Evolutionary conservation across 2,113 vertebrate genomes (phyloP).

Genomic region (Xenus cinereus): DNA sequence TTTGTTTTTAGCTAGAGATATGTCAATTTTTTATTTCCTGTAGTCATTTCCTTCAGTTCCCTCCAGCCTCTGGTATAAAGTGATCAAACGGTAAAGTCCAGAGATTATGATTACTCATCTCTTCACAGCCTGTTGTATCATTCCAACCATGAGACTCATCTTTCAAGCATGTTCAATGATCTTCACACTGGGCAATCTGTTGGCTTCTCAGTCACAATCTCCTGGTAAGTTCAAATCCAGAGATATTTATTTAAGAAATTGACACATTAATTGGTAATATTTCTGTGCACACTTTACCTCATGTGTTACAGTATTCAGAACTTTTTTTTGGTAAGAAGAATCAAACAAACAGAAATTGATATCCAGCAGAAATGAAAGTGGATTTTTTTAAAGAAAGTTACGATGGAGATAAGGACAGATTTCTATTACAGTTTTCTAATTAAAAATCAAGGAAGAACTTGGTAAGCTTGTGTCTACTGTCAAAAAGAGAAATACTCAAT

Average conservation of each 20-base stretch:
- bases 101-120: background rate
- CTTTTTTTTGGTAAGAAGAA: background rate
- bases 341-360: background rate
- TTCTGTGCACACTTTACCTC: background rate
- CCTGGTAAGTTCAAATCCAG: conserved; percentile 49
- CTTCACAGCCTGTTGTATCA: background rate
- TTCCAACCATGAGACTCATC: conserved; percentile 21
- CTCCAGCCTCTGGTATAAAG: background rate
- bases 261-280: background rate
- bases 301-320: background rate
- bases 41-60: conserved; percentile 60
- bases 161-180: background rate
- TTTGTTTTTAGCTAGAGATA: background rate
- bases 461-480: background rate
- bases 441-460: background rate
- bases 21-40: conserved; percentile 41
- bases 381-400: background rate
- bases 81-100: background rate
- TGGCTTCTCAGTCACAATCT: background rate
- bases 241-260: background rate
- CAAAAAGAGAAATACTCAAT: background rate
- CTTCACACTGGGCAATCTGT: background rate
- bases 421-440: background rate
- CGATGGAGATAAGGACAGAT: background rate
- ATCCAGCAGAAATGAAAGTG: background rate